Percentiles rank a stretch among this genome's conserved stretches.
Evolutionary conservation across 2,113 vertebrate species (phyloP).

Genomic region (Peromyscus leucopus): DNA sequence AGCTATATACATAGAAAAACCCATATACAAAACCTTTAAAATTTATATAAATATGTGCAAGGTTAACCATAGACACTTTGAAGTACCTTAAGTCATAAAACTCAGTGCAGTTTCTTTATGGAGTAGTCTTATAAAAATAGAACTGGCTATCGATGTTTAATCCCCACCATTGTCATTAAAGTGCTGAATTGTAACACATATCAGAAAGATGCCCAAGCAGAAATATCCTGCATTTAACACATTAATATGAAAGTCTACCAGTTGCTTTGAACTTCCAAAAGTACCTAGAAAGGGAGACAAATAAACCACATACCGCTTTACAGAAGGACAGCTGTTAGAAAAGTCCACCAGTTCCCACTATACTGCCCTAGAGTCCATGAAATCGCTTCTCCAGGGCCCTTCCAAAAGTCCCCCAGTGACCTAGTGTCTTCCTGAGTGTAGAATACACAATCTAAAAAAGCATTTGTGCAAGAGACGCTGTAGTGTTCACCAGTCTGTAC

Average conservation of each 20-base stretch:
- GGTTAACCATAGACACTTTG: conserved; percentile 69
- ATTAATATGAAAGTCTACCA: conserved; percentile 39
- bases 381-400: background rate
- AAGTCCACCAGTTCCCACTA: conserved; percentile 21
- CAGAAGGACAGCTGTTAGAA: conserved; percentile 2
- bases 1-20: conserved; percentile 87
- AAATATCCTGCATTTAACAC: conserved; percentile 47
- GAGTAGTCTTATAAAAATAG: conserved; percentile 75
- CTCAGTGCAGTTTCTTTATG: conserved; percentile 72
- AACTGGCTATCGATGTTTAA: conserved; percentile 68
- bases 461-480: conserved; percentile 72
- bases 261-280: conserved; percentile 32
- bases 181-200: conserved; percentile 82
- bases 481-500: conserved; percentile 70
- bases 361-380: background rate
- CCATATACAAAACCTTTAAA: conserved; percentile 81
- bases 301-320: conserved; percentile 24
- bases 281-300: background rate
- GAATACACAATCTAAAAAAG: conserved; percentile 69
- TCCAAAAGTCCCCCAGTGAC: background rate
- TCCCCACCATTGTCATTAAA: conserved; percentile 78
- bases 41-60: conserved; percentile 84
- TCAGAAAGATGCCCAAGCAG: conserved; percentile 59
- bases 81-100: conserved; percentile 82
- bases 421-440: conserved; percentile 44